Evolutionary conservation across 2,797 vertebrate genomes (phyloP).

Genomic region (Spea hammondii): DNA sequence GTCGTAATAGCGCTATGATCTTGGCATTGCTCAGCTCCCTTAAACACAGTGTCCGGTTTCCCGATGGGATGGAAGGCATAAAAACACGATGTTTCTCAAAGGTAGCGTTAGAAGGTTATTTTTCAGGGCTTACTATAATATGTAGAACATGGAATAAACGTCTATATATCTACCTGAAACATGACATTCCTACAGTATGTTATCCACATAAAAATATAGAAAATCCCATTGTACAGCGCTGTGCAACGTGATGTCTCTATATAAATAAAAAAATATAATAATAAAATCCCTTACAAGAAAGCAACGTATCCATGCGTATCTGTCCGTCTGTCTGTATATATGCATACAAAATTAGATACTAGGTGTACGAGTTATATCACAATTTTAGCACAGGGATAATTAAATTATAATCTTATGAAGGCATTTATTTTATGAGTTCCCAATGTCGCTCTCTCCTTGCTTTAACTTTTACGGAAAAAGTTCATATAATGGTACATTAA

Average conservation of each 20-base stretch:
- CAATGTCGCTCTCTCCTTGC: slow-evolving; percentile 49
- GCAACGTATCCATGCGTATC: too few species aligned
- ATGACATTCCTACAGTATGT: too few species aligned
- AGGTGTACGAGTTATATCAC: background rate
- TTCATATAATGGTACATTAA: slow-evolving; percentile 54
- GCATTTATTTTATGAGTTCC: slow-evolving; percentile 4
- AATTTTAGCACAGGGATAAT: slow-evolving; percentile 15
- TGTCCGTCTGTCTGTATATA: too few species aligned
- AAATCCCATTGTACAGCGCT: too few species aligned
- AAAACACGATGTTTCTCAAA: slow-evolving; percentile 61
- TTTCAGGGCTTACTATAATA: slow-evolving; percentile 42
- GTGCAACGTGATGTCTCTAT: too few species aligned
- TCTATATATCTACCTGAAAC: too few species aligned
- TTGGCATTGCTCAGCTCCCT: slow-evolving; percentile 65
- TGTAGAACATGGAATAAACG: background rate
- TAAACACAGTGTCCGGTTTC: slow-evolving; percentile 66
- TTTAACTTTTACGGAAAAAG: slow-evolving; percentile 43
- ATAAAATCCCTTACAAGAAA: too few species aligned
- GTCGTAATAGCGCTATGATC: slow-evolving; percentile 75
- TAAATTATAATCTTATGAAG: slow-evolving; percentile 19
- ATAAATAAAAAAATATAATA: too few species aligned
- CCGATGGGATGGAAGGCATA: slow-evolving; percentile 64
- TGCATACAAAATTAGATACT: too few species aligned
- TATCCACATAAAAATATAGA: too few species aligned
- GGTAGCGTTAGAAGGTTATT: slow-evolving; percentile 52